phyloP scores from a whole-genome alignment of 2,113 vertebrate genomes.

The Cebus imitator region DNA sequence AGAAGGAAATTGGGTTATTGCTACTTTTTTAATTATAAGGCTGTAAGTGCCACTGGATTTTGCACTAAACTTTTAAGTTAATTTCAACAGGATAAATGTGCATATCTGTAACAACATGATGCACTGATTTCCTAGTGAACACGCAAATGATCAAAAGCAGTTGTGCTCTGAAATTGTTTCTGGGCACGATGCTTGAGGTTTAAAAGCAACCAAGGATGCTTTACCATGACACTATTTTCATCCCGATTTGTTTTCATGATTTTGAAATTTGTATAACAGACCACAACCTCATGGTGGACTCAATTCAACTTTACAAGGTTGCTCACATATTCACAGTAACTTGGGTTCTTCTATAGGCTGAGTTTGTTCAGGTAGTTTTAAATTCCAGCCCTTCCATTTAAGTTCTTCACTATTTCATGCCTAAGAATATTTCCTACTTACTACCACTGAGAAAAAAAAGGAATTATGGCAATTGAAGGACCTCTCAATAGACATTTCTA shows the following conservation, averaged over 20 bases:
- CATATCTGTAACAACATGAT: background rate
- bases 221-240: background rate
- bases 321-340: background rate
- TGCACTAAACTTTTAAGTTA: constrained; percentile 7
- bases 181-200: background rate
- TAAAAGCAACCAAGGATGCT: background rate
- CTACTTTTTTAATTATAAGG: background rate
- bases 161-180: background rate
- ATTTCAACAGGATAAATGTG: background rate
- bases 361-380: background rate
- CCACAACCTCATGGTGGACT: background rate
- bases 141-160: background rate
- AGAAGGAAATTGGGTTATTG: constrained; percentile 22
- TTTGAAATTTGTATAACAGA: background rate
- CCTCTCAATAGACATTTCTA: background rate
- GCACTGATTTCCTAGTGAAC: background rate
- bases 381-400: no score
- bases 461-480: background rate
- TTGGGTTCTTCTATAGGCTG: background rate
- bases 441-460: background rate
- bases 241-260: background rate
- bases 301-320: background rate
- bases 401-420: background rate
- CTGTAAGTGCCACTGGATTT: background rate
- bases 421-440: background rate